Percentiles rank a stretch among this genome's conserved stretches.
Conservation (phyloP, 1,140 invertebrate species). For the Trichonephila clavipes region DNA sequence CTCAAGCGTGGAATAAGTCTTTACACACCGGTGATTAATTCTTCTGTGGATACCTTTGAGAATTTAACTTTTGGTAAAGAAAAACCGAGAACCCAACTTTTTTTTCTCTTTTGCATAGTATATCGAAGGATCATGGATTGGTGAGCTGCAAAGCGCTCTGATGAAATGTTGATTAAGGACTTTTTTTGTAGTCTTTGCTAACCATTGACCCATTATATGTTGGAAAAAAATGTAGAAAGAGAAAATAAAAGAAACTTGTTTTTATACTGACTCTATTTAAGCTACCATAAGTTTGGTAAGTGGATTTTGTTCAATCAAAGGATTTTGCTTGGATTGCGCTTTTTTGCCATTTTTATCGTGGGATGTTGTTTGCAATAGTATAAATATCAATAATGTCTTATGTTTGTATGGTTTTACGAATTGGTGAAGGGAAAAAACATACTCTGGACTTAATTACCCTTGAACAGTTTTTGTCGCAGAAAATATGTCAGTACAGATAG, state of each 20-base stretch:
- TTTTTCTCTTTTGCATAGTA: not conserved
- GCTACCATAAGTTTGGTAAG: too few species aligned
- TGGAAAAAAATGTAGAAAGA: not conserved
- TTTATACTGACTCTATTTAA: not conserved
- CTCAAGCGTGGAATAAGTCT: not conserved
- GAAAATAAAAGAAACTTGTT: not conserved
- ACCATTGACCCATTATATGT: not conserved
- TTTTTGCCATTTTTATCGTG: too few species aligned
- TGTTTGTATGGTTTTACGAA: too few species aligned
- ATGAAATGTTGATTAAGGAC: conserved; percentile 1
- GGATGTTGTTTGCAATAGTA: too few species aligned
- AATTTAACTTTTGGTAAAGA: not conserved
- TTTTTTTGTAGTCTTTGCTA: not conserved
- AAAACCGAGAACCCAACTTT: not conserved
- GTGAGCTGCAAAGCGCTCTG: not conserved
- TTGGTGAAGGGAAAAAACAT: too few species aligned
- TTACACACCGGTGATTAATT: not conserved
- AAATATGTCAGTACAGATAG: too few species aligned
- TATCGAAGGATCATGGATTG: not conserved
- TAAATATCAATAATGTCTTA: too few species aligned
- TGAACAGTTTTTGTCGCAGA: too few species aligned
- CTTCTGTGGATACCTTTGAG: not conserved
- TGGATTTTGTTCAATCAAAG: too few species aligned
- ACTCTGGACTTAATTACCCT: too few species aligned
- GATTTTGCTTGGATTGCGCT: too few species aligned